Evolutionary conservation across 2,797 vertebrate genomes (phyloP).

Genomic region (Acridotheres tristis): DNA sequence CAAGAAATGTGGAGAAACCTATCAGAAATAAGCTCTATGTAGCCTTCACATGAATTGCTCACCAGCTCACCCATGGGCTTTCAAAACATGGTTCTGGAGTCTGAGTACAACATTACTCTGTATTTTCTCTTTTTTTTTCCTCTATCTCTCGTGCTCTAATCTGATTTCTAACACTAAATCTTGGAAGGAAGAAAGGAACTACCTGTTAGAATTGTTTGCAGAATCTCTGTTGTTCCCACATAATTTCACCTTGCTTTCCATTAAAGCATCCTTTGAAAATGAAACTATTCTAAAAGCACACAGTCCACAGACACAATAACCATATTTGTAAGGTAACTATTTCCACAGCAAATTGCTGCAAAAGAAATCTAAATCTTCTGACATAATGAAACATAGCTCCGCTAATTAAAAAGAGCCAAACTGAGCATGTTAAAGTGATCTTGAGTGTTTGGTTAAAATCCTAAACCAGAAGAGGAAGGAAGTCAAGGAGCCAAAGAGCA

Average conservation of each 20-base stretch:
- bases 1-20: not conserved
- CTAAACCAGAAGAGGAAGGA: not conserved
- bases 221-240: not conserved
- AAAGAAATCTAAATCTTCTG: not conserved
- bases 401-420: conserved; percentile 27
- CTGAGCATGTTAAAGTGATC: not conserved
- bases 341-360: not conserved
- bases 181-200: not conserved
- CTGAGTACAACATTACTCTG: not conserved
- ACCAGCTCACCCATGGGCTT: not conserved
- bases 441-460: not conserved
- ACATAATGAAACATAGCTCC: not conserved
- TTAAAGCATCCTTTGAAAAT: conserved; percentile 23
- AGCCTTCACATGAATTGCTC: not conserved
- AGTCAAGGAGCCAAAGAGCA: not conserved
- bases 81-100: not conserved
- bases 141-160: not conserved
- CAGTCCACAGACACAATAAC: not conserved
- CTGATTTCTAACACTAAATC: not conserved
- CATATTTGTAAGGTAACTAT: not conserved
- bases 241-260: conserved; percentile 17
- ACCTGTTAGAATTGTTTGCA: not conserved
- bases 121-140: not conserved
- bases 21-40: not conserved
- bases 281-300: not conserved